A percentile compares a stretch with the other conserved stretches of the same genome.
Evolutionary conservation across 2,797 vertebrate species (phyloP).

Genomic region (Eulemur albifrons): DNA sequence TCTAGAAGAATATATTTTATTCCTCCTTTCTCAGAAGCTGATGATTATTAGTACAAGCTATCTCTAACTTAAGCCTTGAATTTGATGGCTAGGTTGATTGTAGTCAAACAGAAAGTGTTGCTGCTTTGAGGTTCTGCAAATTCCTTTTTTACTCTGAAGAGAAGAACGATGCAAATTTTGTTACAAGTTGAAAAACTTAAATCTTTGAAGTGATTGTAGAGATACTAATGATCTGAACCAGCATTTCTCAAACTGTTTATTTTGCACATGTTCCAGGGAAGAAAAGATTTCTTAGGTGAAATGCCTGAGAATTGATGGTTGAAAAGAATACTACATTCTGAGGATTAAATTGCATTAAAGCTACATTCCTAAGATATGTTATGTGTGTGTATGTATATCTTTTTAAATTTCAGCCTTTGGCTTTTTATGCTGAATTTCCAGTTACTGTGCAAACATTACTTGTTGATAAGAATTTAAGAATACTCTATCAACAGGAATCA

Average conservation of each 20-base stretch:
- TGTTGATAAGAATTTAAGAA: slow-evolving; percentile 59
- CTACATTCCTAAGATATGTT: neutral
- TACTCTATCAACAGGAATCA: slow-evolving; percentile 29
- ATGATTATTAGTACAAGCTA: slow-evolving; percentile 23
- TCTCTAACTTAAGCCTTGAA: slow-evolving; percentile 34
- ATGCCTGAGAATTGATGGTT: slow-evolving; percentile 27
- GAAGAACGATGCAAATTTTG: slow-evolving; percentile 15
- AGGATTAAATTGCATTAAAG: slow-evolving; percentile 56
- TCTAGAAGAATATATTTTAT: neutral
- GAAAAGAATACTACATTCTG: slow-evolving; percentile 39
- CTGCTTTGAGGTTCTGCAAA: slow-evolving; percentile 55
- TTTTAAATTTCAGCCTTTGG: slow-evolving; percentile 38
- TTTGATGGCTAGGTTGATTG: slow-evolving; percentile 41
- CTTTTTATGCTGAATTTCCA: slow-evolving; percentile 33
- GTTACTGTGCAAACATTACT: slow-evolving; percentile 23
- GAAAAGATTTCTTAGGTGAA: neutral
- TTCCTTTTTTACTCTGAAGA: slow-evolving; percentile 1
- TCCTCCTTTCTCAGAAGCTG: neutral
- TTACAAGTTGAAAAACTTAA: slow-evolving; percentile 52
- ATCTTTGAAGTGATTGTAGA: slow-evolving; percentile 59
- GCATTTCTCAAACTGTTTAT: slow-evolving; percentile 22
- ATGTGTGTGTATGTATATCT: neutral
- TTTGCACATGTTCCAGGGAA: slow-evolving; percentile 9
- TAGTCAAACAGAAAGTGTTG: slow-evolving; percentile 2
- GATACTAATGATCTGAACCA: slow-evolving; percentile 44